Base-by-base conservation (phyloP, 1,140 invertebrate genomes). In the Drosophila sechellia region DNA sequence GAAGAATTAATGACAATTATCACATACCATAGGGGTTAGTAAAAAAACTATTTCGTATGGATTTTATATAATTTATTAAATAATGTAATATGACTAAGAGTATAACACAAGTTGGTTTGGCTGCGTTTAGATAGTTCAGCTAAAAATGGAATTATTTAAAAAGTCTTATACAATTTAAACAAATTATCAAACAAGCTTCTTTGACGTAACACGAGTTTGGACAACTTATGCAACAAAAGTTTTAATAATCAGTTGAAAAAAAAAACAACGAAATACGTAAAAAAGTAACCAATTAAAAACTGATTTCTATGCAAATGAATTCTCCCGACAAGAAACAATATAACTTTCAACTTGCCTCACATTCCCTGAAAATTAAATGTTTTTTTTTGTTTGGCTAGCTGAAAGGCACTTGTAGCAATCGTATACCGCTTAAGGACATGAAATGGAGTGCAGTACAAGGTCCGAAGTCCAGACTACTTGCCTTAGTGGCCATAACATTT, bases 401-500 rank as follows among this genome's bases (percentile, higher is more conserved):
- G 59, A 15, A 8, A 75, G 66, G 52, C 72, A 75, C 65, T 70
- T 75, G 72, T 76, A 58, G 53, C 71, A 75, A 75, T 75, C 53
- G 46, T 75, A 64, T 40, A 35, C 13, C 35, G 71, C 70, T 74
- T 74, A 20, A 39, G 71, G 57, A 34, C 49, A 56, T n/a, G 17
- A 22, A 63, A 73, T 74, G 43, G 25, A 69, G 66, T 70, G 66
- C 66, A 70, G 63, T 20, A 55, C 66, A 4, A 57, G 5, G 43
- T 48, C 63, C 42, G 17, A 69, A 49, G 66, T 49, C 64, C 64
- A 49, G 50, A 56, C 42, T 43, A 70, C 27, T 70, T 48, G 69
- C 11, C 66, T 69, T 57, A 57, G 66, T 71, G 61, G 61, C 76
- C 58, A 79, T 81, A 83, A 83, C 63, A 71, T 76, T 87, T 76